Base-by-base conservation (phyloP, 1,140 invertebrate genomes). In the Papilio glaucus region DNA sequence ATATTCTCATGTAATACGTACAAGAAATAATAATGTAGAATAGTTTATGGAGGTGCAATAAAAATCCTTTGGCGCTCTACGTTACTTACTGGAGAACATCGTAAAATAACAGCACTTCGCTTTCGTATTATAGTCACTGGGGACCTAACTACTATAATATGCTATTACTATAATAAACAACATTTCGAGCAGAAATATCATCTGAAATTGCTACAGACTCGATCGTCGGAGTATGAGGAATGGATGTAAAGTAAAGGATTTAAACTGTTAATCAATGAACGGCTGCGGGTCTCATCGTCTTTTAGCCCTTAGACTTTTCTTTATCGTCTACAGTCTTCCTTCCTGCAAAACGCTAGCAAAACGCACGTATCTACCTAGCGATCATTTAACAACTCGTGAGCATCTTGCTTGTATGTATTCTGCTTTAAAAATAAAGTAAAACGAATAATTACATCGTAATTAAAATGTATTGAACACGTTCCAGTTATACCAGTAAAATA, bases 121-220 rank as follows among this genome's bases (percentile, higher is more conserved):
- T 57, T 24, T 6, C 29, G 29, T 57, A 49, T 57, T 57, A 21
- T 33, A 53, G n/a, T 15, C 21, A 12, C 10, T 57, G 49, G 49
- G 24, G 49, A 57, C 49, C 49, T 57, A 57, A 57, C 24, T 57
- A 57, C 49, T 21, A 10, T 49, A 21, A 21, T 49, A 49, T 24
- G 45, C 5, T 10, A 21, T 21, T 24, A 57, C 24, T 24, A 24
- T 45, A 15, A 45, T 6, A n/a, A 8, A 18, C 24, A 24, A 2
- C 1, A 26, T 26, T 10, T 12, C 21, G 18, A 26, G n/a, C n/a
- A 15, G 7, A 7, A 1, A 15, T 12, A 13, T 41, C 13, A 41
- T 3, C 4, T n/a, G 39, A 13, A 12, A 13, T 41, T 3, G 29
- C 29, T 33, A 33, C 29, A n/a, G n/a, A n/a, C n/a, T n/a, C n/a